Evolutionary conservation across 2,113 vertebrate species (phyloP), one percentile per base, ranked within the genome.

Genomic region (Phocoena phocoena): DNA sequence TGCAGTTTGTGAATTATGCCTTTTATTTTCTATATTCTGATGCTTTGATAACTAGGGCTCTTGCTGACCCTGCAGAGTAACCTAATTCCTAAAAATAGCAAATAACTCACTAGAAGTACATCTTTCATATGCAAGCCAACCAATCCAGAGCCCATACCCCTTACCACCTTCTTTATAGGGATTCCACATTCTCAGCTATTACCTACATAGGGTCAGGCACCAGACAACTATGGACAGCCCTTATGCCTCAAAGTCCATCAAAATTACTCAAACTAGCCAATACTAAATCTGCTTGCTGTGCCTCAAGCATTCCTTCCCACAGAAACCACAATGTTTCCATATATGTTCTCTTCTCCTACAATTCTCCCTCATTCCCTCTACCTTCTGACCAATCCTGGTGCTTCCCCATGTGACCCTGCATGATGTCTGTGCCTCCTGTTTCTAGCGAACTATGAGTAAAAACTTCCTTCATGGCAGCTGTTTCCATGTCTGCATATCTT

Each of bases 341-440:
- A 17, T 15, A 8, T 65, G 47, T 18, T 36, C 2, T 74, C 15
- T 15, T 31, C 12, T n/a, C 11, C 13, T 25, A 28, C 2, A 6
- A 5, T 11, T 65, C 31, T 4, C 4, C 4, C 5, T 53, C 41
- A 3, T 0, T 15, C 0, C 2, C 14, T 28, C 8, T 33, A 28
- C 2, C 33, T 2, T 20, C 31, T 17, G 21, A 55, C 26, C 25
- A 20, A 8, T 1, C 11, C 6, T 12, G 6, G 6, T 14, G 4
- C 38, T 36, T 68, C 23, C 5, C 12, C 11, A 0, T 23, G 60
- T 28, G 17, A 2, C 13, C 4, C 4, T 33, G 1, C 1, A 8
- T 14, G 18, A 5, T 8, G 2, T 6, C 18, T 15, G 17, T 21
- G 8, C 1, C 3, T 79, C 4, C 17, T 26, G 18, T 70, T 53